Conservation (phyloP, 2,888 invertebrate genomes). For the Pecten maximus region DNA sequence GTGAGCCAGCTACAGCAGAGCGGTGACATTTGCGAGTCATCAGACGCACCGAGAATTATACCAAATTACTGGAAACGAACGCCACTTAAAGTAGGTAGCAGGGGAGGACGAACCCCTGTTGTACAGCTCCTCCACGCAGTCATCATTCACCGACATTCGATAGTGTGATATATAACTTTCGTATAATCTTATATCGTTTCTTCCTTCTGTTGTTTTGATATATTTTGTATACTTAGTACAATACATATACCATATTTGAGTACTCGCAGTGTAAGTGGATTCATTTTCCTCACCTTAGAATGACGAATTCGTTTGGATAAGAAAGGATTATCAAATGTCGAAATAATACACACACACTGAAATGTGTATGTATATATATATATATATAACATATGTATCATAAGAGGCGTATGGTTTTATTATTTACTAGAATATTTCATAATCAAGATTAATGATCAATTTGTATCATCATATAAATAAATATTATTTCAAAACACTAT, state of each 20-base stretch:
- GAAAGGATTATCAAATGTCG: background rate
- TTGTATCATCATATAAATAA: too few species aligned
- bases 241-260: too few species aligned
- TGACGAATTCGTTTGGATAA: too few species aligned
- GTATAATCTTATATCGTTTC: background rate
- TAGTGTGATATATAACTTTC: background rate
- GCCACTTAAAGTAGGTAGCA: background rate
- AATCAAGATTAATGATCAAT: background rate
- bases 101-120: background rate
- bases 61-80: background rate
- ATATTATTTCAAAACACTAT: too few species aligned
- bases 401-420: background rate
- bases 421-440: background rate
- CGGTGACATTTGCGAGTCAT: slow-evolving; percentile 31
- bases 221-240: too few species aligned
- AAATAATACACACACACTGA: background rate
- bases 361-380: too few species aligned
- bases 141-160: background rate
- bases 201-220: too few species aligned
- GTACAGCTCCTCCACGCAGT: background rate
- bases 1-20: background rate
- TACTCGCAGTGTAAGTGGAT: too few species aligned
- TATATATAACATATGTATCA: too few species aligned
- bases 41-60: slow-evolving; percentile 1
- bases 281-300: background rate